Percentiles rank a stretch among this genome's conserved stretches.
Evolutionary conservation across 2,888 invertebrate species (phyloP).

Genomic region (Agrotis ipsilon): DNA sequence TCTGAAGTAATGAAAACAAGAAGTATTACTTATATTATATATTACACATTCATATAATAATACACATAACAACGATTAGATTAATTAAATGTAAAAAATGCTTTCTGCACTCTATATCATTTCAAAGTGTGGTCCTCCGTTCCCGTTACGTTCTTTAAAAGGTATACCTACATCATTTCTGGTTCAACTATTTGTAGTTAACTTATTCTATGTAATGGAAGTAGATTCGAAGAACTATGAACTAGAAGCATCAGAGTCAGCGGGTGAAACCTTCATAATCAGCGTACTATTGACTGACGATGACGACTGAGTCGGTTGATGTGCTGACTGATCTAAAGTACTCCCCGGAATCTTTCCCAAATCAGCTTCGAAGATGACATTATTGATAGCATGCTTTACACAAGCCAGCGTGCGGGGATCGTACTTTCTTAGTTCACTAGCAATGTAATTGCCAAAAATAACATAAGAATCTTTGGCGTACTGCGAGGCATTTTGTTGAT

Average conservation of each 20-base stretch:
- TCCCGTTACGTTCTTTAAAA: too few species aligned
- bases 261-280: background rate
- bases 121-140: too few species aligned
- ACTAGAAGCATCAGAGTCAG: conserved; percentile 7
- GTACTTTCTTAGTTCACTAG: conserved; percentile 28
- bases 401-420: conserved; percentile 5
- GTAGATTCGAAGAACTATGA: background rate
- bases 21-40: too few species aligned
- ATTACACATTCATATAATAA: too few species aligned
- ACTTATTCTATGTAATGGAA: background rate
- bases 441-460: conserved; percentile 31
- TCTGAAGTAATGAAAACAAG: too few species aligned
- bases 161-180: too few species aligned
- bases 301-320: conserved; percentile 1
- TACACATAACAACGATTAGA: too few species aligned
- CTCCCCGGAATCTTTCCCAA: background rate
- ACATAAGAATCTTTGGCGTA: background rate
- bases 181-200: too few species aligned
- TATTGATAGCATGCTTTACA: conserved; percentile 24
- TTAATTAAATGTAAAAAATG: too few species aligned
- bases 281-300: background rate
- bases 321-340: background rate
- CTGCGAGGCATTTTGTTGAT: background rate
- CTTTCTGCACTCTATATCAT: too few species aligned
- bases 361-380: conserved; percentile 30